Conservation (phyloP, 2,113 vertebrate genomes). For the Lophochroa leadbeateri region DNA sequence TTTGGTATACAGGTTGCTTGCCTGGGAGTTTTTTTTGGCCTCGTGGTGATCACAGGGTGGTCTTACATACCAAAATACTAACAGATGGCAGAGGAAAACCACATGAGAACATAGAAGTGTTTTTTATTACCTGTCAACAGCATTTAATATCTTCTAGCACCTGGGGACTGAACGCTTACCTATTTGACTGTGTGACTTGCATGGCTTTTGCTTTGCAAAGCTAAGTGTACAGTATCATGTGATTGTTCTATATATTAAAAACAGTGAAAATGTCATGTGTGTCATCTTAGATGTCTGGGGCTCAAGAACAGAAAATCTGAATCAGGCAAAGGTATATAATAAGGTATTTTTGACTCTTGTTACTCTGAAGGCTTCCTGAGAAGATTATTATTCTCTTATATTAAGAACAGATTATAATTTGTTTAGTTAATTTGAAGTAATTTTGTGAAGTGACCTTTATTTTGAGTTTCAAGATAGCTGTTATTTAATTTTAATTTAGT, state of each 20-base stretch:
- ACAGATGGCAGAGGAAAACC: background rate
- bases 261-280: background rate
- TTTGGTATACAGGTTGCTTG: background rate
- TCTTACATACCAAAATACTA: background rate
- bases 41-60: background rate
- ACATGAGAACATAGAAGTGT: background rate
- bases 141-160: background rate
- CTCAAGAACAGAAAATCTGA: background rate
- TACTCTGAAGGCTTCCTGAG: background rate
- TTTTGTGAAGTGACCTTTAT: background rate
- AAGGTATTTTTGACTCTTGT: background rate
- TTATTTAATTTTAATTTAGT: background rate
- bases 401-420: background rate
- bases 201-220: background rate
- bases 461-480: background rate
- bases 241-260: background rate
- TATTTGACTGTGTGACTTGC: background rate
- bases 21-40: background rate
- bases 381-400: background rate
- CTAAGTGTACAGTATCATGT: background rate
- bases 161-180: background rate
- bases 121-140: background rate
- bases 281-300: background rate
- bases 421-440: background rate
- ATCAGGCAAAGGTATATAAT: background rate